These are phyloP conservation scores for Clytia hemisphaerica DNA, from an alignment of 30 jellyfish, hydroid and myxozoan species.

Conservation along the genomic window DNA sequence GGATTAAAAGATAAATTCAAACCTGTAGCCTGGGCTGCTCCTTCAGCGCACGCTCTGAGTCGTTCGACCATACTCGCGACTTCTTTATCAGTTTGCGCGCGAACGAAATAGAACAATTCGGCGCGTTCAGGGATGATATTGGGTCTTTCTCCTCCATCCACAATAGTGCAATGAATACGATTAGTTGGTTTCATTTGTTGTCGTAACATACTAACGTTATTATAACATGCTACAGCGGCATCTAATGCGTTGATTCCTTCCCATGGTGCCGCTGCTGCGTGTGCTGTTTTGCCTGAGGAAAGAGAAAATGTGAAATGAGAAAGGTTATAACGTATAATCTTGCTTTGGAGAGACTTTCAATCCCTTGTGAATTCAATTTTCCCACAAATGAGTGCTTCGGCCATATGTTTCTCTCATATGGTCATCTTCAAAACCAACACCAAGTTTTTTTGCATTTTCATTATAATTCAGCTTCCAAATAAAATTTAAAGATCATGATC, in stretches of 20 bases:
- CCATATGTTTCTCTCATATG: not conserved
- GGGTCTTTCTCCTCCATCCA: conserved; percentile 81
- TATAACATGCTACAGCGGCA: conserved; percentile 79
- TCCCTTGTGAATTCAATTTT: too few relatives aligned
- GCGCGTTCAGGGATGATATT: conserved; percentile 61
- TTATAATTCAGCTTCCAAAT: too few relatives aligned
- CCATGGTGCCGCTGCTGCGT: conserved; percentile 94
- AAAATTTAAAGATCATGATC: too few relatives aligned
- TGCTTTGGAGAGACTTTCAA: too few relatives aligned
- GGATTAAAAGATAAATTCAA: not conserved
- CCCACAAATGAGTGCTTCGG: too few relatives aligned
- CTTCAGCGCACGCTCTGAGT: conserved; percentile 58
- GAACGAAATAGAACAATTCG: conserved; percentile 37
- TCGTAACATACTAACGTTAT: conserved; percentile 70
- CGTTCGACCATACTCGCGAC: conserved; percentile 31
- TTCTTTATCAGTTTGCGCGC: conserved; percentile 51
- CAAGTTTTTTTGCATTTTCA: not conserved
- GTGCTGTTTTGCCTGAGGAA: conserved; percentile 65
- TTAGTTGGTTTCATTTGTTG: conserved; percentile 72
- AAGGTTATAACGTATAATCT: too few relatives aligned
- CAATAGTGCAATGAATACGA: conserved; percentile 61
- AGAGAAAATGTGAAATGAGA: not conserved
- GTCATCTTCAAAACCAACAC: conserved; percentile 5
- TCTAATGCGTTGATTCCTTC: conserved; percentile 80
- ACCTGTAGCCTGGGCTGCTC: conserved; percentile 81